Conservation (phyloP, 2,797 vertebrate species). For the Enteromius argenteus region DNA sequence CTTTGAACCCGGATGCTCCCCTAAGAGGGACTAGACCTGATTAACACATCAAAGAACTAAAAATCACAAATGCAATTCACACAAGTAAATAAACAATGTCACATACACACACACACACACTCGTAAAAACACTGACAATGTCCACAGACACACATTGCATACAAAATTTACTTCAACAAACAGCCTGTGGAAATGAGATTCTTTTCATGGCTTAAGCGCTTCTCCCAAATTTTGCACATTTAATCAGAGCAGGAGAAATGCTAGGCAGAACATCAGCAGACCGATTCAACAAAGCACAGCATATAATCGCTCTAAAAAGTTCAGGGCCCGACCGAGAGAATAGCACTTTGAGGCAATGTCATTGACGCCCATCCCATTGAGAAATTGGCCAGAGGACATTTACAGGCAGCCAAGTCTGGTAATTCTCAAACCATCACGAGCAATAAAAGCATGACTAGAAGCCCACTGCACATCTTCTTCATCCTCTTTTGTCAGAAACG, state of each 20-base stretch:
- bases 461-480: conserved; percentile 25
- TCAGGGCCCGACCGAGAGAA: conserved; percentile 23
- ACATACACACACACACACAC: conserved; percentile 9
- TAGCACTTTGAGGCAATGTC: conserved; percentile 39
- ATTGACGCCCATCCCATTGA: conserved; percentile 42
- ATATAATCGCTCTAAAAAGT: conserved; percentile 49
- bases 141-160: conserved; percentile 13
- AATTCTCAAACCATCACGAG: conserved; percentile 44
- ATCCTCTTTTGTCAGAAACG: conserved; percentile 35
- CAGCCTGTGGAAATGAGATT: conserved; percentile 42
- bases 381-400: conserved; percentile 46
- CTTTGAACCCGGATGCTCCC: conserved; percentile 24
- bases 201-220: conserved; percentile 36
- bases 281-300: conserved; percentile 40
- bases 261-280: conserved; percentile 34
- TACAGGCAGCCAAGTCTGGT: conserved; percentile 48
- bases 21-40: conserved; percentile 33
- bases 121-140: background rate
- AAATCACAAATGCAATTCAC: conserved; percentile 37
- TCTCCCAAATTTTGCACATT: conserved; percentile 28
- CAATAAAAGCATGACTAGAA: conserved; percentile 44
- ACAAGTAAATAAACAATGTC: conserved; percentile 43
- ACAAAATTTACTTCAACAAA: conserved; percentile 31
- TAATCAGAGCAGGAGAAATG: conserved; percentile 37
- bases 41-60: conserved; percentile 39